Evolutionary conservation across 2,797 vertebrate genomes (phyloP), one percentile per base, ranked within the genome.

Genomic region (Rhinichthys osculus): DNA sequence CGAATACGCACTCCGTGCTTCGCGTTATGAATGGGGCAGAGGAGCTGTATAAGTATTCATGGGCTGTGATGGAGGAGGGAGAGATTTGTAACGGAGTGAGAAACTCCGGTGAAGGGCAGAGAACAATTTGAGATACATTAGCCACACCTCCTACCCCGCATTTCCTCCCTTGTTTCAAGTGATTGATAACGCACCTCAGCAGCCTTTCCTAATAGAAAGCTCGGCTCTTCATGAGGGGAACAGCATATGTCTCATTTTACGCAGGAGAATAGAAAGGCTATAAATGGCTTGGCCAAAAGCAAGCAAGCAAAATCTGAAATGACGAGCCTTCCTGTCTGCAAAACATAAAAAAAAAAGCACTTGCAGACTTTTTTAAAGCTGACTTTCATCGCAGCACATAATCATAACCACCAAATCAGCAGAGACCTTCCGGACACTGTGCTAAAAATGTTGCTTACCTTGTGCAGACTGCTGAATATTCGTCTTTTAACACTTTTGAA

Each of bases 101-200:
- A 86, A 30, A 82, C 21, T 84, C 66, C 1, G 30, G 54, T 86
- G 77, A 87, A 87, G 84, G 86, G 57, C 86, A 86, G 13, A 78
- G 84, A 84, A 86, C 57, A 84, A 88, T 83, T 86, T 83, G 50
- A 88, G 81, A 76, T 83, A 70, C 64, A 88, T 83, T 83, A 86
- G 76, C 35, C 73, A 82, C 81, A 80, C 84, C 57, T 73, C 66
- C 66, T 42, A 69, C 17, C 64, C 73, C 35, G 44, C 81, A 86
- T 44, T 87, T 71, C 52, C 72, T 73, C 50, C 78, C 71, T 81
- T 81, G 80, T 86, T 85, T 87, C 44, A 71, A 76, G 64, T 86
- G 88, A 89, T 87, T 87, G 88, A 86, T 87, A 83, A 73, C 13
- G n/a, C 76, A 74, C 40, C 78, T 81, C 78, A 62, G 52, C 52